A percentile compares a stretch with the other conserved stretches of the same genome.
These are phyloP conservation scores for Eidolon dupreanum DNA, from an alignment of 2,797 vertebrate species.

Conservation along the genomic window DNA sequence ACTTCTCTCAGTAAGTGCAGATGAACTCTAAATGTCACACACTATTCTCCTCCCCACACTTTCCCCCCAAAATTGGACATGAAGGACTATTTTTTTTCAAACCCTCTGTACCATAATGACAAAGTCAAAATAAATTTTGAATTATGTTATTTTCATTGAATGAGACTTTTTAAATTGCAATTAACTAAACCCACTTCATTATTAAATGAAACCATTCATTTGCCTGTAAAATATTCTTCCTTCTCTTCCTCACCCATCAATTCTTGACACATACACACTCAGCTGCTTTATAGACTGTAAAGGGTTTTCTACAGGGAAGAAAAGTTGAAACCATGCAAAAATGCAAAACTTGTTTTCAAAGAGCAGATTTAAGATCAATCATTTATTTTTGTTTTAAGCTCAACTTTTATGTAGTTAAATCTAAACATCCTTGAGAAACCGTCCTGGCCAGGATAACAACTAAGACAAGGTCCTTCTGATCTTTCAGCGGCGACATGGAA, in stretches of 20 bases:
- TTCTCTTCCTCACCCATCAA: not conserved
- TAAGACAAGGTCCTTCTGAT: not conserved
- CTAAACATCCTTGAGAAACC: not conserved
- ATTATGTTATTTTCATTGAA: not conserved
- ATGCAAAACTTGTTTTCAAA: not conserved
- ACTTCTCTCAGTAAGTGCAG: not conserved
- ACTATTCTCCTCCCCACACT: not conserved
- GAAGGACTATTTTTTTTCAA: not conserved
- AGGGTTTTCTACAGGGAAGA: not conserved
- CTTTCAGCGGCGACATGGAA: not conserved
- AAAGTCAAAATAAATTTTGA: slow-evolving; percentile 35
- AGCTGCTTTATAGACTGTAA: not conserved
- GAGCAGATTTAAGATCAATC: not conserved
- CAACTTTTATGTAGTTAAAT: not conserved
- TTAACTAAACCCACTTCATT: slow-evolving; percentile 61
- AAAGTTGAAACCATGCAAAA: not conserved
- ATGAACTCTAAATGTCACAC: slow-evolving; percentile 8
- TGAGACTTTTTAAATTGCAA: slow-evolving; percentile 5
- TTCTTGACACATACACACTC: not conserved
- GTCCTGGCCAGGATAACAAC: not conserved
- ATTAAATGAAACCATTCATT: slow-evolving; percentile 43
- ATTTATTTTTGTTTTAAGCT: not conserved
- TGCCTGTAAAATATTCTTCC: slow-evolving; percentile 19
- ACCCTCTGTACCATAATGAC: not conserved
- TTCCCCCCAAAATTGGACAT: not conserved